phyloP scores from a whole-genome alignment of 2,797 vertebrate species.

The Enteromius thamalakanensis region DNA sequence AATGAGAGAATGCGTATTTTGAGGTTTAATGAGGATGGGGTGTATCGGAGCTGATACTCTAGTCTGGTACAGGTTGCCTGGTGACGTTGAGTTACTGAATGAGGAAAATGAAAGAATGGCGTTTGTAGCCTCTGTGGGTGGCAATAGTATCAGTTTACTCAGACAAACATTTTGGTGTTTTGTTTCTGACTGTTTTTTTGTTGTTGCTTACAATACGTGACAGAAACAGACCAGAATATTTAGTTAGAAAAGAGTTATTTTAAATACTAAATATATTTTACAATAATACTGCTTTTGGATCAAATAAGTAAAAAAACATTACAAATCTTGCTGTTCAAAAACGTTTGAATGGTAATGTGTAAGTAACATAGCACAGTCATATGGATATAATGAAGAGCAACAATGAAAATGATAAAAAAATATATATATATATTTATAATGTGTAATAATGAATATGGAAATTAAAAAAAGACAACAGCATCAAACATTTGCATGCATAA shows the following conservation, averaged over 20 bases:
- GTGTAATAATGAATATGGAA: too few species aligned
- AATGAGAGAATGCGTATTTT: background rate
- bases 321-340: too few species aligned
- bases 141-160: slow-evolving; percentile 66
- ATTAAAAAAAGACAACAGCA: background rate
- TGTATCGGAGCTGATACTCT: slow-evolving; percentile 56
- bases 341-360: background rate
- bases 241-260: background rate
- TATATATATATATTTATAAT: too few species aligned
- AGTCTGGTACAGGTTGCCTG: slow-evolving; percentile 60
- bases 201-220: background rate
- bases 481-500: background rate
- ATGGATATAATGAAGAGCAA: too few species aligned
- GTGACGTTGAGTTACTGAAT: slow-evolving; percentile 64
- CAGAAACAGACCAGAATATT: slow-evolving; percentile 27
- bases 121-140: slow-evolving; percentile 64
- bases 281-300: too few species aligned
- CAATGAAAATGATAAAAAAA: too few species aligned
- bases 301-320: too few species aligned
- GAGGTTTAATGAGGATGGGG: slow-evolving; percentile 38
- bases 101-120: slow-evolving; percentile 53
- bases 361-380: too few species aligned
- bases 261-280: too few species aligned
- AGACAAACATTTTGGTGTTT: slow-evolving; percentile 52
- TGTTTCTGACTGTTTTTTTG: slow-evolving; percentile 51